These are phyloP conservation scores for Mactromeris polynyma DNA, from an alignment of 2,888 invertebrate species.

Conservation along the genomic window DNA sequence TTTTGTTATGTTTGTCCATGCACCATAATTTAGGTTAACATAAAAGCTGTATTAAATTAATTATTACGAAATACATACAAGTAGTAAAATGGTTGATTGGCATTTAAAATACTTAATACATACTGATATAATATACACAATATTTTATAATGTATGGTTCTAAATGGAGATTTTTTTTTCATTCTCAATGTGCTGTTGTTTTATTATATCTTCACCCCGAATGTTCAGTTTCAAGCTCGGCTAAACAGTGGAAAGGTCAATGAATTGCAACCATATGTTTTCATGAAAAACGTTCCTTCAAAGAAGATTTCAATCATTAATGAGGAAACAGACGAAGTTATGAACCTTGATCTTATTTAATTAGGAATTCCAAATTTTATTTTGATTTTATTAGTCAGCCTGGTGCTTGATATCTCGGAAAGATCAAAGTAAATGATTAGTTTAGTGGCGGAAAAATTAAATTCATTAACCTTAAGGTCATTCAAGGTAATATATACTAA, in stretches of 20 bases:
- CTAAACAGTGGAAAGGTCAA: background rate
- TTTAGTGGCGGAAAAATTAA: background rate
- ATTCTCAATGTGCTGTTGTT: no score
- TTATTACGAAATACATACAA: no score
- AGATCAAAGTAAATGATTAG: background rate
- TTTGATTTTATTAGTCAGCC: conserved; percentile 2
- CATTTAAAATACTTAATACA: no score
- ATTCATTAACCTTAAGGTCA: background rate
- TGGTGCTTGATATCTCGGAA: background rate
- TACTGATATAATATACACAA: no score
- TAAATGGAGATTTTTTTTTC: no score
- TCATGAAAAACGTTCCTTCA: background rate
- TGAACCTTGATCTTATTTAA: conserved; percentile 4
- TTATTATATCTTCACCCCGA: no score
- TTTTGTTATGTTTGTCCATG: no score
- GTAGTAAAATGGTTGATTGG: no score
- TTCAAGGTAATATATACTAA: background rate
- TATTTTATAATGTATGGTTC: no score
- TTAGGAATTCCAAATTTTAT: conserved; percentile 9
- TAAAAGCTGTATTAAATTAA: no score
- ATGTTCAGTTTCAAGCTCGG: no score
- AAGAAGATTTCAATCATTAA: background rate
- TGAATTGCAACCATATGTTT: conserved; percentile 2
- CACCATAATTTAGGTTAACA: no score
- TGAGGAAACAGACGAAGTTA: background rate